Evolutionary conservation across 53 echinoderm and acorn worm species (phyloP).

Genomic region (Paracentrotus lividus): DNA sequence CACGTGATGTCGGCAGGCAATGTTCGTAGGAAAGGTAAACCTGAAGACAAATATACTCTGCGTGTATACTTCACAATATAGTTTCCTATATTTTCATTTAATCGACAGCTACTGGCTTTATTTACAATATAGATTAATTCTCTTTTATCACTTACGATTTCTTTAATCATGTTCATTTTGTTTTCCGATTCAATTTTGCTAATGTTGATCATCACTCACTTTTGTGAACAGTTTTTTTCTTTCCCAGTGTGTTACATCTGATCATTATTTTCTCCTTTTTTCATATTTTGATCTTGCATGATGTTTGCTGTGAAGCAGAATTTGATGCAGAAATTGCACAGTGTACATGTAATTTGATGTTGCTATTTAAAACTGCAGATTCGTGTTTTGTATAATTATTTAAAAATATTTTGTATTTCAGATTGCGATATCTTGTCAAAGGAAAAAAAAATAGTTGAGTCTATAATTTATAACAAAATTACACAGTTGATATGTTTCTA

Average conservation of each 20-base stretch:
- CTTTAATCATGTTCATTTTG: constrained; percentile 33
- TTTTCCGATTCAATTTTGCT: constrained; percentile 43
- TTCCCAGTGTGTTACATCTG: background rate
- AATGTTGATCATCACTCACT: constrained; percentile 32
- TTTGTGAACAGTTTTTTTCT: background rate
- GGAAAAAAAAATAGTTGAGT: background rate
- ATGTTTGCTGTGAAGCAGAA: background rate
- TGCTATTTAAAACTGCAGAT: background rate
- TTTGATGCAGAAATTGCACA: constrained; percentile 7
- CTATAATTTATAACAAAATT: no score
- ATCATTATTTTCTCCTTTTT: background rate
- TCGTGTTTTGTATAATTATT: background rate
- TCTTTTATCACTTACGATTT: background rate
- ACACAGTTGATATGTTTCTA: no score
- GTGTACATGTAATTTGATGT: background rate
- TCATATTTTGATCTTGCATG: constrained; percentile 41
- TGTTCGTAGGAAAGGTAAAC: constrained; percentile 79
- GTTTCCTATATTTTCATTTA: constrained; percentile 32
- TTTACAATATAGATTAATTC: constrained; percentile 30
- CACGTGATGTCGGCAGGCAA: constrained; percentile 67
- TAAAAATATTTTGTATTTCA: background rate
- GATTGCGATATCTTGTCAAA: background rate
- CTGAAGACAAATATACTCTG: constrained; percentile 34
- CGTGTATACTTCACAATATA: constrained; percentile 49
- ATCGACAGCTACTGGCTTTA: background rate